Base-by-base conservation (phyloP, 2,888 invertebrate species). In the Timandra comae region DNA sequence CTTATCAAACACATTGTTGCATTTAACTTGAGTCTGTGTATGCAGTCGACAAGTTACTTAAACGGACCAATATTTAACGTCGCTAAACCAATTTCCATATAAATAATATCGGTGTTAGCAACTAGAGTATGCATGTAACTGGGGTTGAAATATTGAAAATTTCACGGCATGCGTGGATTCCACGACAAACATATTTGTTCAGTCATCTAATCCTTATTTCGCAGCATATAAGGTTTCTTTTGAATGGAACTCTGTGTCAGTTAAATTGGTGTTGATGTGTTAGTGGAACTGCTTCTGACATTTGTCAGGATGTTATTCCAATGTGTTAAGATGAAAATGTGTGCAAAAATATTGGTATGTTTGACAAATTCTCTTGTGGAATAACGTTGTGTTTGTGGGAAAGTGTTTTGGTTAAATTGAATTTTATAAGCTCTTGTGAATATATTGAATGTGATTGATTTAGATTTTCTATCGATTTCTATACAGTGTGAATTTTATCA, bases 141-240 rank as follows among this genome's bases (percentile, higher is more conserved):
- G 47, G 37, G 49, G 51, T 59, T 68, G 65, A 72, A 68, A 71
- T 70, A 72, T 71, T 67, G 66, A 65, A 72, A n/a, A 71, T 66
- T 59, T 59, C 50, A 50, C 51, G 56, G 50, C 43, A 58, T 51
- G 55, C 55, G 53, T 62, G 52, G 49, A 46, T 38, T 44, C 42
- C 43, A 47, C 46, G 41, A 49, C 49, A 31, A 49, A 31, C 12
- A 21, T 40, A 12, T 10, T 20, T 35, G 38, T 46, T 29, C 40
- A 7, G 6, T 23, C n/a, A 28, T 24, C 27, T 32, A 2, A 16
- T 13, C 29, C 40, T 37, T 63, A 48, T 26, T 5, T 0, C 0
- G 0, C 0, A n/a, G 0, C 0, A 0, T 0, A 33, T 59, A 66
- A 36, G 36, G 46, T 32, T 16, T 7, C 40, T 55, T 55, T 63